Percentiles rank a stretch among this genome's conserved stretches.
phyloP scores from a whole-genome alignment of 2,113 vertebrate genomes.

The Sylvietta virens region DNA sequence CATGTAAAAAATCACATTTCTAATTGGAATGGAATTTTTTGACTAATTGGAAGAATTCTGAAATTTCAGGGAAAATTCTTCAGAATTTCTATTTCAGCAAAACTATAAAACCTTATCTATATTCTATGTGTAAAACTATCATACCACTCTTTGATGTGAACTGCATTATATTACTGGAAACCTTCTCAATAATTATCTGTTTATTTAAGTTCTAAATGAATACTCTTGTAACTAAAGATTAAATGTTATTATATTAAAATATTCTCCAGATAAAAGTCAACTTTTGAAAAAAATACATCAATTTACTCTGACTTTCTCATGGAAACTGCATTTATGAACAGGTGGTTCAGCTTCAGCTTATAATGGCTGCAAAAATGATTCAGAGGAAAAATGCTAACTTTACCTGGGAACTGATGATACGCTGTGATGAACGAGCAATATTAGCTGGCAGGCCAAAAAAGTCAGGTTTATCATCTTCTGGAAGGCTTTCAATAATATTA shows the following conservation, averaged over 20 bases:
- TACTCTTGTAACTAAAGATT: neutral
- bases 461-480: slow-evolving; percentile 91
- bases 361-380: neutral
- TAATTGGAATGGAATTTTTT: neutral
- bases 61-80: neutral
- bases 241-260: neutral
- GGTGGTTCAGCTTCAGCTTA: neutral
- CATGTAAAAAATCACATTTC: neutral
- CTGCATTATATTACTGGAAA: neutral
- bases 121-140: neutral
- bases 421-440: slow-evolving; percentile 90
- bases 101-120: neutral
- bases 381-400: neutral
- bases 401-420: slow-evolving; percentile 92
- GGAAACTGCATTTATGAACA: neutral
- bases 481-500: slow-evolving; percentile 85
- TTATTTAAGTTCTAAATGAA: neutral
- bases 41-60: neutral
- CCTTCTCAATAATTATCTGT: neutral
- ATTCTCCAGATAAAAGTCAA: neutral
- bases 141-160: neutral
- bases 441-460: slow-evolving; percentile 97
- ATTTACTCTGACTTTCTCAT: neutral
- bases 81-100: neutral
- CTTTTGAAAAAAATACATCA: neutral